phyloP scores from a whole-genome alignment of 2,797 vertebrate species.

The Epinephelus awoara region DNA sequence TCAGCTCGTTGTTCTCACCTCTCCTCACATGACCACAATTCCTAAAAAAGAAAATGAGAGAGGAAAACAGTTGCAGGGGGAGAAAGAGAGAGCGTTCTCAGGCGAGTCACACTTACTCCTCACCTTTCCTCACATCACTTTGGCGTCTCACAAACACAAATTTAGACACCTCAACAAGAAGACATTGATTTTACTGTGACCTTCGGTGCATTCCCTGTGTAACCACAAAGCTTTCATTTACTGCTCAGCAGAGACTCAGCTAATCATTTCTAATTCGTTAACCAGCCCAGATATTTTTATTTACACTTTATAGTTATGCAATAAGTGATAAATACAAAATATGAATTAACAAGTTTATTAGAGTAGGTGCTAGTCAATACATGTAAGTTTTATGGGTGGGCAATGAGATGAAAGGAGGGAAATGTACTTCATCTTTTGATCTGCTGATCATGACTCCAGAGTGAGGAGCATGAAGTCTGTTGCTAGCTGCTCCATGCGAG shows the following conservation, averaged over 20 bases:
- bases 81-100: slow-evolving; percentile 16
- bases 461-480: slow-evolving; percentile 34
- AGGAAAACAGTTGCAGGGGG: slow-evolving; percentile 1
- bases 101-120: slow-evolving; percentile 41
- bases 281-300: background rate
- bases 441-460: background rate
- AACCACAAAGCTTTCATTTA: slow-evolving; percentile 6
- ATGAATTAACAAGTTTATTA: background rate
- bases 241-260: slow-evolving; percentile 4
- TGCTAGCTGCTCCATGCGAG: slow-evolving; percentile 45
- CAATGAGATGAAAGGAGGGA: background rate
- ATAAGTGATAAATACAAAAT: background rate
- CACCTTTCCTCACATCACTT: slow-evolving; percentile 48
- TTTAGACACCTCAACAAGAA: slow-evolving; percentile 67
- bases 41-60: slow-evolving; percentile 40
- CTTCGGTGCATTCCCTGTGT: slow-evolving; percentile 30
- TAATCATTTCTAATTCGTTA: background rate
- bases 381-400: background rate
- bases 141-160: slow-evolving; percentile 48
- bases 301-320: background rate
- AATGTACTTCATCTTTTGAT: slow-evolving; percentile 1
- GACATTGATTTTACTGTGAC: slow-evolving; percentile 69
- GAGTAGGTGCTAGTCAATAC: background rate
- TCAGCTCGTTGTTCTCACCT: slow-evolving; percentile 51
- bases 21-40: slow-evolving; percentile 55